Evolutionary conservation across 64 coral and sea anemone genomes (phyloP).

Genomic region (Montipora efflorescens): DNA sequence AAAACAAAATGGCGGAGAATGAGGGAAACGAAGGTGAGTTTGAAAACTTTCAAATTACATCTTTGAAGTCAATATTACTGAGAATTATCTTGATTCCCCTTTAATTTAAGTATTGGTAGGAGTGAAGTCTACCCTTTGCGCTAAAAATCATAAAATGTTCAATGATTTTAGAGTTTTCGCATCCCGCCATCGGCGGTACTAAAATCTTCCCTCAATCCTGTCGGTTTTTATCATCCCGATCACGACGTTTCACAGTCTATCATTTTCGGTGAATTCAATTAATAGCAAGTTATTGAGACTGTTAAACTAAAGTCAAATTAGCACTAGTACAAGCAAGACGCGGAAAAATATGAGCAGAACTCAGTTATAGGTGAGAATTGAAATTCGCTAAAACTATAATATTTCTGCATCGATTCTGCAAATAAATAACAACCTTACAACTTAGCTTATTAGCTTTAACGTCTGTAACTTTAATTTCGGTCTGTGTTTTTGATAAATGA

Average conservation of each 20-base stretch:
- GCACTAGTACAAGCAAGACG: constrained; percentile 20
- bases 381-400: too few relatives aligned
- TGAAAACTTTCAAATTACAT: too few relatives aligned
- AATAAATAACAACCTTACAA: background rate
- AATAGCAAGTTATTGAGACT: background rate
- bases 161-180: background rate
- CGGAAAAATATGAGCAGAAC: background rate
- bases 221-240: background rate
- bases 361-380: too few relatives aligned
- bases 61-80: too few relatives aligned
- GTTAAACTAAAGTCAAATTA: constrained; percentile 3
- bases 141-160: background rate
- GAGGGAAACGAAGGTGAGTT: constrained; percentile 26
- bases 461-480: background rate
- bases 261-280: background rate
- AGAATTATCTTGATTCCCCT: too few relatives aligned
- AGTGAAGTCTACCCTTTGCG: too few relatives aligned
- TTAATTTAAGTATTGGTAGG: too few relatives aligned
- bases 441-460: background rate
- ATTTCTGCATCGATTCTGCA: too few relatives aligned
- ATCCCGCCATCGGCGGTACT: background rate
- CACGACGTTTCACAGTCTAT: background rate
- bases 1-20: constrained; percentile 36
- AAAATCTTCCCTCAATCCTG: background rate
- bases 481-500: background rate